Evolutionary conservation across 2,113 vertebrate genomes (phyloP).

Genomic region (Heloderma charlesbogerti): DNA sequence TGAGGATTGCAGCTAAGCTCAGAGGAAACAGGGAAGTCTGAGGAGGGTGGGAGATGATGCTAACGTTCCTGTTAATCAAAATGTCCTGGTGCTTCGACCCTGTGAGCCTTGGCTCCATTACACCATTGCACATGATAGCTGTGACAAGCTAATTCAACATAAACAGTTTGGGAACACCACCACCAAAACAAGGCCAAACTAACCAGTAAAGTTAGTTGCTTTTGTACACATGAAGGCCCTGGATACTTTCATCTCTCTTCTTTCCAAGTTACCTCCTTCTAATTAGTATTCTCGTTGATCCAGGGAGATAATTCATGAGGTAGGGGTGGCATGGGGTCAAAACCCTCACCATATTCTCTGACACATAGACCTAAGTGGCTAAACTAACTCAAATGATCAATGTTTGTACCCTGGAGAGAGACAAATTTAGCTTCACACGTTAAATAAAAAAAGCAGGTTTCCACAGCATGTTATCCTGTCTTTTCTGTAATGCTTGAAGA

Average conservation of each 20-base stretch:
- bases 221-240: neutral
- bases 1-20: too few species aligned
- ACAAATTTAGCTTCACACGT: neutral
- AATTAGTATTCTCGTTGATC: neutral
- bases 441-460: neutral
- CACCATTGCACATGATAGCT: too few species aligned
- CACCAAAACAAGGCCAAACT: neutral
- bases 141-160: neutral
- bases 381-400: neutral
- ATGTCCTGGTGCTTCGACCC: too few species aligned
- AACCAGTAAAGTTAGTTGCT: neutral
- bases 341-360: neutral
- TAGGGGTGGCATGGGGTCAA: neutral
- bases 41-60: too few species aligned
- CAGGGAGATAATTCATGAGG: neutral
- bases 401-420: neutral
- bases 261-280: neutral
- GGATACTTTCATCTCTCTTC: neutral
- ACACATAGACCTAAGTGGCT: neutral
- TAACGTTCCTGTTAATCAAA: too few species aligned
- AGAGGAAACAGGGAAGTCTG: too few species aligned
- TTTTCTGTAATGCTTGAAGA: neutral
- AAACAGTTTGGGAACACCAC: neutral
- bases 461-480: neutral
- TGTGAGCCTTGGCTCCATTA: too few species aligned